These are phyloP conservation scores for Agonum fuliginosum DNA, from an alignment of 2,888 invertebrate genomes.

Conservation along the genomic window DNA sequence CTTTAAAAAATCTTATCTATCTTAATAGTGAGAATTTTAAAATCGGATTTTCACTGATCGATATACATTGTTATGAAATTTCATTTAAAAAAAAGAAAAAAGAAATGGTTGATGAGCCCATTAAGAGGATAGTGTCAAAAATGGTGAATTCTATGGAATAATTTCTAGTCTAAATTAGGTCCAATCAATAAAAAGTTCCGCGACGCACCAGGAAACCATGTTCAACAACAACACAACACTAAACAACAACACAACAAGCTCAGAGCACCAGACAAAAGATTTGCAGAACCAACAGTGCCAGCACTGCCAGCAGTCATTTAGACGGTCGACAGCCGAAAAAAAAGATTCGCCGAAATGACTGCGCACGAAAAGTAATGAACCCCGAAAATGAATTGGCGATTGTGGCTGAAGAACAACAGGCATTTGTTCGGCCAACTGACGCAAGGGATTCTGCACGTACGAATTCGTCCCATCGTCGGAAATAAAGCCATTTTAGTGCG, in stretches of 20 bases:
- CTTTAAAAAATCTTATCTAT: no score
- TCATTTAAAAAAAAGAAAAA: no score
- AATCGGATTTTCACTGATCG: no score
- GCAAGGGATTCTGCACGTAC: background rate
- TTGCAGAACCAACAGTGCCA: constrained; percentile 16
- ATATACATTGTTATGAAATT: no score
- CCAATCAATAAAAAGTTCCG: background rate
- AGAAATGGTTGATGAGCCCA: no score
- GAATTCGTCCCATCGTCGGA: background rate
- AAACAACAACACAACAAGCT: constrained; percentile 17
- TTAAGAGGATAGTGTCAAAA: no score
- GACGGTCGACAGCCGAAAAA: constrained; percentile 30
- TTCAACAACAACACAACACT: constrained; percentile 6
- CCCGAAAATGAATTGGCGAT: constrained; percentile 45
- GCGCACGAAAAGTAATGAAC: constrained; percentile 48
- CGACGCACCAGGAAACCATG: constrained; percentile 5
- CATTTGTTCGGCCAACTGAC: constrained; percentile 27
- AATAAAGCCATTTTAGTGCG: no score
- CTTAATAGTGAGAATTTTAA: no score
- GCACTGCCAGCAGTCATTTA: constrained; percentile 27
- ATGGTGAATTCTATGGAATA: no score
- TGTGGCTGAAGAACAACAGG: constrained; percentile 45
- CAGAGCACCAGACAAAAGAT: constrained; percentile 32
- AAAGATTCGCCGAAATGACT: constrained; percentile 46
- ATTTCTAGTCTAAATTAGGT: background rate